A percentile compares a stretch with the other conserved stretches of the same genome.
Conservation (phyloP, 92 coral and sea anemone species). For the Actinostola sp. region DNA sequence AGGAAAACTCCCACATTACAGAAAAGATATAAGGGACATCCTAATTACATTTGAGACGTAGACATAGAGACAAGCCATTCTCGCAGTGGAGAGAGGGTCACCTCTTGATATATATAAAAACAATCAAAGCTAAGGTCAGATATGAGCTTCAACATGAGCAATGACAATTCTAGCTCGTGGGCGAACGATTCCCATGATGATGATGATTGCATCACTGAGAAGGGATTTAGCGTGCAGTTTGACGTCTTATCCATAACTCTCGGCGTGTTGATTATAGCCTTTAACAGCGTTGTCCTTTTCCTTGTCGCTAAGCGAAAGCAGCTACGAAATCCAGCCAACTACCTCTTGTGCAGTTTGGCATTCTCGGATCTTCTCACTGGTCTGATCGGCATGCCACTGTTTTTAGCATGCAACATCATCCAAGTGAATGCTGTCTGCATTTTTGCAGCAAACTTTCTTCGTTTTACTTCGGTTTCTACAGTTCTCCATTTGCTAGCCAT, state of each 20-base stretch:
- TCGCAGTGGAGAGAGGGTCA: no score
- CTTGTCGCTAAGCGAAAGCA: slow-evolving; percentile 47
- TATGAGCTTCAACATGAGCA: neutral
- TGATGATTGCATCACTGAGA: slow-evolving; percentile 10
- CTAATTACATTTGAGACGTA: neutral
- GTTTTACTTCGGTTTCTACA: slow-evolving; percentile 71
- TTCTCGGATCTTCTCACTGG: slow-evolving; percentile 76
- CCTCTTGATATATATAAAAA: no score
- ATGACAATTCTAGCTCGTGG: neutral
- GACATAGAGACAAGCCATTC: neutral
- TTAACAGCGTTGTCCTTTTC: slow-evolving; percentile 55
- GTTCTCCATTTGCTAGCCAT: slow-evolving; percentile 68
- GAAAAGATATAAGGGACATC: slow-evolving; percentile 1
- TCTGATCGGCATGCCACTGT: slow-evolving; percentile 56
- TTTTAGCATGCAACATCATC: slow-evolving; percentile 59
- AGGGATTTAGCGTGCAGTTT: slow-evolving; percentile 22
- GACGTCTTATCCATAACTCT: slow-evolving; percentile 58
- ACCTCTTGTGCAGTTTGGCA: slow-evolving; percentile 70
- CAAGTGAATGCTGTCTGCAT: slow-evolving; percentile 25
- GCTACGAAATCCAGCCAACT: slow-evolving; percentile 68
- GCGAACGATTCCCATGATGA: neutral
- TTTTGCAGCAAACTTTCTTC: slow-evolving; percentile 35
- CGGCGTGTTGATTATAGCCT: slow-evolving; percentile 56
- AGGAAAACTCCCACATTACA: neutral
- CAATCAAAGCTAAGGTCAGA: no score